Percentiles rank a stretch among this genome's conserved stretches.
These are phyloP conservation scores for Saguinus oedipus DNA, from an alignment of 2,797 vertebrate species.

Conservation along the genomic window DNA sequence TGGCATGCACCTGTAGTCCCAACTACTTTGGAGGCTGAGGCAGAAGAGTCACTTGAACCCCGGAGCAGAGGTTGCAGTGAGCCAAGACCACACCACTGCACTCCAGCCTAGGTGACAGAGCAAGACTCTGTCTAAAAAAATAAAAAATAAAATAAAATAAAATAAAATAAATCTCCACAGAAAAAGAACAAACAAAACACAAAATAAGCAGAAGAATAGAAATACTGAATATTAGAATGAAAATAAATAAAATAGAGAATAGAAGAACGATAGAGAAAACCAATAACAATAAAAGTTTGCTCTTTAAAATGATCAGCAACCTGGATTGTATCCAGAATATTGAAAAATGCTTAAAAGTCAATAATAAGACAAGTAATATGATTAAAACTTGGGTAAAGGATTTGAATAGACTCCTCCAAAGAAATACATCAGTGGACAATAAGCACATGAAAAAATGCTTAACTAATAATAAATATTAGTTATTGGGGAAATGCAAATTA, in stretches of 20 bases:
- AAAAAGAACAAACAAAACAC: not conserved
- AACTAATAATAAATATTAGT: not conserved
- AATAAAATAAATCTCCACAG: not conserved
- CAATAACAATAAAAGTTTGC: not conserved
- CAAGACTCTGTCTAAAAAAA: too few species aligned
- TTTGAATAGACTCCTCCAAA: not conserved
- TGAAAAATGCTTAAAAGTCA: slow-evolving; percentile 16
- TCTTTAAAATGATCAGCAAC: not conserved
- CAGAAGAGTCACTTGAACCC: too few species aligned
- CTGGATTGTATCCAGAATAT: slow-evolving; percentile 3
- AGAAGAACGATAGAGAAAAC: not conserved
- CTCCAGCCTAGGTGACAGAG: too few species aligned
- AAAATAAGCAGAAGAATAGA: not conserved
- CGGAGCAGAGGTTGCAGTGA: too few species aligned
- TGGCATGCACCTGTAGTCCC: too few species aligned
- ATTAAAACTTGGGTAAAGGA: not conserved
- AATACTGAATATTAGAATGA: not conserved
- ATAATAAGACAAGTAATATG: not conserved
- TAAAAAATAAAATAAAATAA: too few species aligned
- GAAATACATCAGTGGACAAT: not conserved
- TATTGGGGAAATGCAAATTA: not conserved
- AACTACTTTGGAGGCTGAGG: too few species aligned
- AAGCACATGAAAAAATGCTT: not conserved
- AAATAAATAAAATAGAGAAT: not conserved
- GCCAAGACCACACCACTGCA: too few species aligned